Percentiles rank a stretch among this genome's conserved stretches.
phyloP scores from a whole-genome alignment of 2,113 vertebrate species.

The Lontra canadensis region DNA sequence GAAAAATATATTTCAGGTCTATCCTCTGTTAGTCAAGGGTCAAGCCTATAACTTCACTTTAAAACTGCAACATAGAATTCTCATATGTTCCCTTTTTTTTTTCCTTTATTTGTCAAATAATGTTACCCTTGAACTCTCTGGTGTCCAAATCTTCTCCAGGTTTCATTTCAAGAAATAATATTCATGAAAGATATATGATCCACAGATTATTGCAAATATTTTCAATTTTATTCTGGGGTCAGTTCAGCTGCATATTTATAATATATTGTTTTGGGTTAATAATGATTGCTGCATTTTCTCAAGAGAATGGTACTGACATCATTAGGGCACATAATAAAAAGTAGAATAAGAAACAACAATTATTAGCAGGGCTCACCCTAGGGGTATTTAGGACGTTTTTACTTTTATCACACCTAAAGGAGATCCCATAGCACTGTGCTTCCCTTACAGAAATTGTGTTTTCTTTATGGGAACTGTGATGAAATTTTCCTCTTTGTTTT shows the following conservation, averaged over 20 bases:
- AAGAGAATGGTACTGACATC: slow-evolving; percentile 55
- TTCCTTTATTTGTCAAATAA: not conserved
- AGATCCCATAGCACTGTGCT: slow-evolving; percentile 43
- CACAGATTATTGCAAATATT: slow-evolving; percentile 43
- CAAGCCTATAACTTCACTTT: not conserved
- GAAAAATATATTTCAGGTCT: slow-evolving; percentile 53
- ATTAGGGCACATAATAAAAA: slow-evolving; percentile 59
- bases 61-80: slow-evolving; percentile 11
- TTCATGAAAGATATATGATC: slow-evolving; percentile 30
- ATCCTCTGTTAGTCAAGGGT: slow-evolving; percentile 23
- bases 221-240: slow-evolving; percentile 53
- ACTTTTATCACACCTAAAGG: slow-evolving; percentile 60
- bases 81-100: not conserved
- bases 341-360: slow-evolving; percentile 63
- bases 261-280: slow-evolving; percentile 51
- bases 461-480: not conserved
- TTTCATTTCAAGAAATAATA: slow-evolving; percentile 55
- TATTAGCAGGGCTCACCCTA: slow-evolving; percentile 53
- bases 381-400: slow-evolving; percentile 48
- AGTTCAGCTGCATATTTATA: slow-evolving; percentile 28
- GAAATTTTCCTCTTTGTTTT: slow-evolving; percentile 28
- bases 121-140: slow-evolving; percentile 53
- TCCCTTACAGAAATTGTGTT: slow-evolving; percentile 21
- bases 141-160: slow-evolving; percentile 27
- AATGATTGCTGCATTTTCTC: slow-evolving; percentile 57